phyloP scores from a whole-genome alignment of 2,797 vertebrate genomes.

The Gymnoscopelus braueri region DNA sequence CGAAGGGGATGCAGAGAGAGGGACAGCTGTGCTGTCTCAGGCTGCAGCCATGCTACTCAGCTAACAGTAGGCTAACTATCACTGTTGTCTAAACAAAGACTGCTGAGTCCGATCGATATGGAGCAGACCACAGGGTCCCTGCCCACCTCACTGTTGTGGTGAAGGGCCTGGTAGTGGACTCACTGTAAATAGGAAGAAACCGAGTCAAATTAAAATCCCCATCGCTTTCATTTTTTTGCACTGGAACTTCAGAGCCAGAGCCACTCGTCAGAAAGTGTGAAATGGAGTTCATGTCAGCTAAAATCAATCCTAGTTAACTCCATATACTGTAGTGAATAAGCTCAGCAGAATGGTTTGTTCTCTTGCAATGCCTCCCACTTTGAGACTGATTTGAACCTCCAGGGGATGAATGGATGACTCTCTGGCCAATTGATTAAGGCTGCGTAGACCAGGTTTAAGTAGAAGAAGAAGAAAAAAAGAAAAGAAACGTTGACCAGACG shows the following conservation, averaged over 20 bases:
- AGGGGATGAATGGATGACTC: slow-evolving; percentile 67
- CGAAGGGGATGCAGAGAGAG: slow-evolving; percentile 19
- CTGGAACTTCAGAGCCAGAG: slow-evolving; percentile 20
- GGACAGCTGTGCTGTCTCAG: slow-evolving; percentile 56
- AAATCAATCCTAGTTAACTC: slow-evolving; percentile 68
- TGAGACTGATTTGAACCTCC: slow-evolving; percentile 69
- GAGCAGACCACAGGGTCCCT: slow-evolving; percentile 31
- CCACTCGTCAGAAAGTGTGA: slow-evolving; percentile 34
- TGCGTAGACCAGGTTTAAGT: slow-evolving; percentile 55
- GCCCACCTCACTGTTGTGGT: slow-evolving; percentile 30
- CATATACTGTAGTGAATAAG: slow-evolving; percentile 52
- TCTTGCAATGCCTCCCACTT: slow-evolving; percentile 68
- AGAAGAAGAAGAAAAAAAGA: slow-evolving; percentile 36
- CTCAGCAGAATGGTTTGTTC: slow-evolving; percentile 67
- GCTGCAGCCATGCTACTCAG: slow-evolving; percentile 56
- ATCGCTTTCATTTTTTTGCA: slow-evolving; percentile 19
- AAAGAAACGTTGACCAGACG: background rate
- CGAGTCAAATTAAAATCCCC: slow-evolving; percentile 14
- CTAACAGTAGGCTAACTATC: slow-evolving; percentile 55
- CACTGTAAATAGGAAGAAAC: slow-evolving; percentile 15
- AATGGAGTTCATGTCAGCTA: slow-evolving; percentile 54
- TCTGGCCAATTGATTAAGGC: slow-evolving; percentile 68
- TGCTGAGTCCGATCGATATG: slow-evolving; percentile 61
- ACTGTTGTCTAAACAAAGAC: slow-evolving; percentile 68
- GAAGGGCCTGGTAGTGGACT: slow-evolving; percentile 34